Conservation (phyloP, 2,888 invertebrate genomes). For the Palloptera scutellata region DNA sequence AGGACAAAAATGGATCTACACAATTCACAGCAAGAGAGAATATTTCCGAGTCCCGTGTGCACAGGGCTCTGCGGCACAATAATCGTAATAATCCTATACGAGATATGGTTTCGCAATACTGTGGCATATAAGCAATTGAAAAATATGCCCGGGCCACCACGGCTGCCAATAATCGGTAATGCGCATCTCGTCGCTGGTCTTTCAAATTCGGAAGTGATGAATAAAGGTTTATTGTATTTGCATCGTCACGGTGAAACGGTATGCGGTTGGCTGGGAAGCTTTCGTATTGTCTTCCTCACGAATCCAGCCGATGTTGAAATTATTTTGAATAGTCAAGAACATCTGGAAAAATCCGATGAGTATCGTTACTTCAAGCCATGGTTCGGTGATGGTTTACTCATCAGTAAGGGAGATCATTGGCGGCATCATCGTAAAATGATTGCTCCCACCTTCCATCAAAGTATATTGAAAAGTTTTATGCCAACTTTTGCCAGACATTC, state of each 20-base stretch:
- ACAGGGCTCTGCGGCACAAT: slow-evolving; percentile 52
- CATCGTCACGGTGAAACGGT: slow-evolving; percentile 73
- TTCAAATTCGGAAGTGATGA: slow-evolving; percentile 41
- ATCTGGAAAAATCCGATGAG: slow-evolving; percentile 79
- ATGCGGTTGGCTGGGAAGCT: slow-evolving; percentile 77
- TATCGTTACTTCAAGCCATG: slow-evolving; percentile 81
- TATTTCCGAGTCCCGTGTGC: slow-evolving; percentile 42
- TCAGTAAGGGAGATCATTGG: slow-evolving; percentile 82
- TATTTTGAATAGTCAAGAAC: slow-evolving; percentile 76
- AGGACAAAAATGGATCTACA: too few species aligned
- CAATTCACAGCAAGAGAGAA: background rate
- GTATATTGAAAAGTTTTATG: slow-evolving; percentile 82
- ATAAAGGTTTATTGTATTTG: slow-evolving; percentile 46
- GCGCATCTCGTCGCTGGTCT: slow-evolving; percentile 71
- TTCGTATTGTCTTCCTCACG: slow-evolving; percentile 72
- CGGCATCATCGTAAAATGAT: slow-evolving; percentile 82
- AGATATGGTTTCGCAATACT: slow-evolving; percentile 66
- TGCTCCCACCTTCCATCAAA: slow-evolving; percentile 84
- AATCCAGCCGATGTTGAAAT: slow-evolving; percentile 78
- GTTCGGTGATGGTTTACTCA: slow-evolving; percentile 82
- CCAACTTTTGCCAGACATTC: slow-evolving; percentile 80
- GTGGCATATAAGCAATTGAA: slow-evolving; percentile 70
- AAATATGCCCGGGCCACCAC: slow-evolving; percentile 74
- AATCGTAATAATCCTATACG: slow-evolving; percentile 49
- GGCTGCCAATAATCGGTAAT: slow-evolving; percentile 75